Evolutionary conservation across 2,113 vertebrate species (phyloP).

Genomic region (Lasiurus cinereus): DNA sequence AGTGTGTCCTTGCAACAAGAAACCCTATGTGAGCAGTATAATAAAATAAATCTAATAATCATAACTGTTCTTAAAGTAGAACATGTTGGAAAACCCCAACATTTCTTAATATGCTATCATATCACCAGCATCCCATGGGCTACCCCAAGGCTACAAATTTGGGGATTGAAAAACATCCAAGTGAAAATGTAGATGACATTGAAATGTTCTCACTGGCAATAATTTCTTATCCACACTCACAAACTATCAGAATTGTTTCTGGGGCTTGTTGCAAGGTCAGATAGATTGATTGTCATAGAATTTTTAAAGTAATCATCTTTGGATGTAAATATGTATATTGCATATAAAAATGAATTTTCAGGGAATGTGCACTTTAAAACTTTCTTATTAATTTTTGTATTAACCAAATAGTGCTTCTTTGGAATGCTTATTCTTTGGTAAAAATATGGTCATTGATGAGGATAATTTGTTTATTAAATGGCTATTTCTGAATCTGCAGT

Average conservation of each 20-base stretch:
- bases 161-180: neutral
- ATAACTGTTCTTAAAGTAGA: neutral
- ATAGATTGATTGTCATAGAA: neutral
- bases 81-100: neutral
- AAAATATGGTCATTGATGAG: slow-evolving; percentile 37
- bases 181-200: neutral
- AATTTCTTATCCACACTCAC: neutral
- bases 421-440: slow-evolving; percentile 57
- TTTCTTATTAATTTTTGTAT: slow-evolving; percentile 36
- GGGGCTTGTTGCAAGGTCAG: slow-evolving; percentile 38
- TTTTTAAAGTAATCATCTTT: slow-evolving; percentile 27
- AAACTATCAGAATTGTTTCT: neutral
- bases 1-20: slow-evolving; percentile 34
- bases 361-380: slow-evolving; percentile 54
- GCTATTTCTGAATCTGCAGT: neutral
- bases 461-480: neutral
- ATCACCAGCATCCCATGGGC: neutral
- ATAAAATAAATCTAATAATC: neutral
- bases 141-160: neutral
- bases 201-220: neutral
- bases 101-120: neutral
- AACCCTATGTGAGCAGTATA: neutral
- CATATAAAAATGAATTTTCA: slow-evolving; percentile 28
- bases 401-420: slow-evolving; percentile 50
- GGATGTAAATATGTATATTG: slow-evolving; percentile 1